Evolutionary conservation across 2,797 vertebrate genomes (phyloP).

Genomic region (Sardinella longiceps): DNA sequence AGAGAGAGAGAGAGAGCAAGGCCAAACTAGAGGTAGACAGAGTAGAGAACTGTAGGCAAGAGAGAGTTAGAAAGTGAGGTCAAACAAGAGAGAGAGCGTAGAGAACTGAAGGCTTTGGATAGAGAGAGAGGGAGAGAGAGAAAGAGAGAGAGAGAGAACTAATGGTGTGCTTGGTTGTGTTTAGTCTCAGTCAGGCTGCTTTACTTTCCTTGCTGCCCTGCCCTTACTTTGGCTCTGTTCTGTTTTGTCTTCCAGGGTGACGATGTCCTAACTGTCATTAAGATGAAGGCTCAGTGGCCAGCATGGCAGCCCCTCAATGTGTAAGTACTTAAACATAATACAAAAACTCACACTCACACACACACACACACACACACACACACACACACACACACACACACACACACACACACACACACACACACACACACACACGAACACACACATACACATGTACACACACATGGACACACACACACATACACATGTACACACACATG

Average conservation of each 20-base stretch:
- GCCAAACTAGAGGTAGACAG: not conserved
- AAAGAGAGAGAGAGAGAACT: not conserved
- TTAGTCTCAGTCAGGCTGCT: not conserved
- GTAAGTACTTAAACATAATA: conserved; percentile 78
- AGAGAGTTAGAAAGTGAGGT: not conserved
- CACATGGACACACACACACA: not conserved
- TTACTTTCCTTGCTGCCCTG: conserved; percentile 30
- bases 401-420: conserved; percentile 2
- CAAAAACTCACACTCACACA: not conserved
- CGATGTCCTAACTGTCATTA: conserved; percentile 97
- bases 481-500: conserved; percentile 21
- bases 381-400: not conserved
- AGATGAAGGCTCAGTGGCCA: conserved; percentile 99
- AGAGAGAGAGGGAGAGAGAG: not conserved
- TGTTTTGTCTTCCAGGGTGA: conserved; percentile 82
- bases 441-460: not conserved
- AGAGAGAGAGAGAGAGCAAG: not conserved
- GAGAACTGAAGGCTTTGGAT: not conserved
- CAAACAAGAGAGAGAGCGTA: too few species aligned
- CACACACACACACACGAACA: conserved; percentile 4
- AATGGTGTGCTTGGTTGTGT: conserved; percentile 8
- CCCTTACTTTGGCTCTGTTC: conserved; percentile 28
- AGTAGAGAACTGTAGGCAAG: not conserved
- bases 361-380: not conserved
- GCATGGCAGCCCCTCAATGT: conserved; percentile 97